Evolutionary conservation across 2,797 vertebrate species (phyloP), one percentile per base, ranked within the genome.

Genomic region (Pangasius larnaudii): DNA sequence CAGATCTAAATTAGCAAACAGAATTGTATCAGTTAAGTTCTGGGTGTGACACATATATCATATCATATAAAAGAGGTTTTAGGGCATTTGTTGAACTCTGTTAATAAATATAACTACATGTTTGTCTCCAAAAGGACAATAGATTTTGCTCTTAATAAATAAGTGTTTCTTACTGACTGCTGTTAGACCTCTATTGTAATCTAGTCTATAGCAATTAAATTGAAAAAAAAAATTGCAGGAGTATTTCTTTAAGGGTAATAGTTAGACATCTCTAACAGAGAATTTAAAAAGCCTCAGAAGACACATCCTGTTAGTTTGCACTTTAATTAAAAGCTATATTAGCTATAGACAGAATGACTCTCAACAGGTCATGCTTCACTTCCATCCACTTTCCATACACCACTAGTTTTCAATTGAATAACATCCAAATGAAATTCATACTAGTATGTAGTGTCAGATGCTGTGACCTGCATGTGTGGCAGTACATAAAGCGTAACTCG

Each of bases 201-300:
- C 18, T 10, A 39, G 53, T 80, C 53, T 56, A 19, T 19, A 78
- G 75, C 36, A 33, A 22, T 58, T 10, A 22, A 58, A 24, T 46
- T 77, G 1, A 30, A 77, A 8, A 8, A 46, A 42, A 7, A 46
- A 77, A 77, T 18, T 58, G 9, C 51, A 39, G 30, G 8, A 10
- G 51, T 77, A 36, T 58, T 56, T 80, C n/a, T 79, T 79, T 14
- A 80, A 80, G 19, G 16, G 3, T 78, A 78, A 13, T 39, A 14
- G 24, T 49, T 18, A 18, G 9, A 56, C 13, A 58, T 24, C 51
- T 79, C 11, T 39, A 58, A 39, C 10, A 14, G 30, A 80, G 33
- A 80, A 80, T 80, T 22, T 59, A 24, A 80, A 59, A 80, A 80
- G 19, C 53, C 53, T 30, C 53, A 24, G 53, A 80, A 59, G 78